Base-by-base conservation (phyloP, 2,888 invertebrate species). In the Pegoplata infirma region DNA sequence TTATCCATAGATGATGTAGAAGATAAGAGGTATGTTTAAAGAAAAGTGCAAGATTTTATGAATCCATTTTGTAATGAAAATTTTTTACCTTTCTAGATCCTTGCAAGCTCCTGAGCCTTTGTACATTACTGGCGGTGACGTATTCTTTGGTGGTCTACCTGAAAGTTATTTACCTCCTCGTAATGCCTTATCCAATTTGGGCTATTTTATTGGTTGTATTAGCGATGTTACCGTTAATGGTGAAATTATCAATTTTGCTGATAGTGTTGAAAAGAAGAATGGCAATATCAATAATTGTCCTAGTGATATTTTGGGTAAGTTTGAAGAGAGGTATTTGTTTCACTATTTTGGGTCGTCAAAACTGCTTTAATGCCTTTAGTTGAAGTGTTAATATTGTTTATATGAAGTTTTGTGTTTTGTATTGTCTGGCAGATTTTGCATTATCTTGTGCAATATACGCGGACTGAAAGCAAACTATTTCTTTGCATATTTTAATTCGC, bases 161-260 rank as follows among this genome's bases (percentile, higher is more conserved):
- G 90, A 91, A 0, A 90, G 90, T 8, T 92, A 91, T 77, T 90
- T 91, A 5, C 90, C 92, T 0, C 90, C 86, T 0, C 86, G 91
- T 3, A 92, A 91, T 5, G 91, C 91, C 7, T 88, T 92, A 0
- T 92, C 92, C 5, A 91, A 92, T 0, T 90, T 91, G 58, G 90
- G 90, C 4, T 92, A 94, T 3, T 97, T 98, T 87, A 91, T 92
- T 23, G 99, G 99, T 1, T 99, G 99, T 89, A 94, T 99, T 49
- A 97, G 96, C 0, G 98, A 99, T 88, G 95, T 96, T 0, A 97
- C 96, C 0, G 90, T 98, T 63, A 97, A 98, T 86, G 95, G 95
- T 1, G 91, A 92, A 72, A 93, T 94, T 59, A 91, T 96, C 56
- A 95, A 96, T 87, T 95, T 96, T 88, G 95, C 94, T 0, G 92